Evolutionary conservation across 2,113 vertebrate species (phyloP).

Genomic region (Hydrochoerus hydrochaeris): DNA sequence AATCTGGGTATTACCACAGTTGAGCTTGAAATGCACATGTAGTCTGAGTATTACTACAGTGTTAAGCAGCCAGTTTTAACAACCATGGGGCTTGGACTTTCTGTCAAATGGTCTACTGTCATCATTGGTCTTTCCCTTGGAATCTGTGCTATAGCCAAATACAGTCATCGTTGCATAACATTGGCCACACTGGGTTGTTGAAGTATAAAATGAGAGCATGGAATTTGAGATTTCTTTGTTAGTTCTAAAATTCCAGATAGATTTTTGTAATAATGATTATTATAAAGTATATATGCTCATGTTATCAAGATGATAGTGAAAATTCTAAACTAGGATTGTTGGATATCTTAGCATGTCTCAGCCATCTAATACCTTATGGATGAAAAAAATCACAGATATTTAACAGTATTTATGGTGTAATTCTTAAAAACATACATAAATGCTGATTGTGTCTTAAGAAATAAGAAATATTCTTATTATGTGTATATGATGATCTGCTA

Average conservation of each 20-base stretch:
- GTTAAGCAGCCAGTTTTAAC: background rate
- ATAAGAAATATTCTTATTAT: background rate
- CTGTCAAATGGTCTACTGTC: background rate
- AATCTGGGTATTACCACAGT: background rate
- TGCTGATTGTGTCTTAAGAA: background rate
- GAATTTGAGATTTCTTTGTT: background rate
- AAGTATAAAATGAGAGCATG: background rate
- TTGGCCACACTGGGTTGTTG: background rate
- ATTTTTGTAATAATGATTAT: background rate
- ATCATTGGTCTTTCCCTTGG: background rate
- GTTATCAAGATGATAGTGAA: background rate
- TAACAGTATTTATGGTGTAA: background rate
- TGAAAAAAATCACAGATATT: background rate
- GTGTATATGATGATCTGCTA: background rate
- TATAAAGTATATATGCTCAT: background rate
- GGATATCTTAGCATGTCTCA: conserved; percentile 1
- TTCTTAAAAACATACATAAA: background rate
- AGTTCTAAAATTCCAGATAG: background rate
- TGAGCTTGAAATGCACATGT: background rate
- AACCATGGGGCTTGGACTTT: background rate
- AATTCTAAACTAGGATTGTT: background rate
- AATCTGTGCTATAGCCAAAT: background rate
- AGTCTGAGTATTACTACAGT: background rate
- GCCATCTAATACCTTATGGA: background rate
- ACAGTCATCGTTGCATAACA: background rate